Conservation (phyloP, 2,797 vertebrate genomes). For the Oreortyx pictus region DNA sequence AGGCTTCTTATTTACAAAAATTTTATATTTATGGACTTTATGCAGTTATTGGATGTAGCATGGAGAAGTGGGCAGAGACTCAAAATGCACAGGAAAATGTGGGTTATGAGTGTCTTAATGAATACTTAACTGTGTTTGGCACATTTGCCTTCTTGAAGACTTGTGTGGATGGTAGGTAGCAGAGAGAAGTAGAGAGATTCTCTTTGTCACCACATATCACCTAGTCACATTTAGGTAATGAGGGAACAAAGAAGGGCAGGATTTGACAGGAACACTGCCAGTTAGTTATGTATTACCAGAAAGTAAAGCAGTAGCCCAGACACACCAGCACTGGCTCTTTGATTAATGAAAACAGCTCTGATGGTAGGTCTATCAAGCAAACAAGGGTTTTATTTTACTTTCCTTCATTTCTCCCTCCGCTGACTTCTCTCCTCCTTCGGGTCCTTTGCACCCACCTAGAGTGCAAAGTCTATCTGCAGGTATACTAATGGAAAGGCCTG, state of each 20-base stretch:
- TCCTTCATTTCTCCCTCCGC: not conserved
- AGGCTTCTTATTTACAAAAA: fast-evolving
- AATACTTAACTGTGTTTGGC: not conserved
- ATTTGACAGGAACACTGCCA: not conserved
- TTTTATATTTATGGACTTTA: not conserved
- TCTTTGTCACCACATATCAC: not conserved
- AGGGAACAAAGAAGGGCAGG: not conserved
- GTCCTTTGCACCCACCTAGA: too few relatives aligned
- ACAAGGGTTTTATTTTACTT: not conserved
- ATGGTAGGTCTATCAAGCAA: not conserved
- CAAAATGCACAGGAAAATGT: not conserved
- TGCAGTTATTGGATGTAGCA: not conserved
- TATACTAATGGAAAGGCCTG: not conserved
- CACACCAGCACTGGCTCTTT: not conserved
- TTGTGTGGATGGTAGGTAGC: not conserved
- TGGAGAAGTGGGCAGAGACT: not conserved
- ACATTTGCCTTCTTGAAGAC: not conserved
- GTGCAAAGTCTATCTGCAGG: not conserved
- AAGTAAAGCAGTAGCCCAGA: not conserved
- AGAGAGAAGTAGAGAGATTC: not conserved
- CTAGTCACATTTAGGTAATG: not conserved
- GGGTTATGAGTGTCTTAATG: not conserved
- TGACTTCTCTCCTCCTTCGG: not conserved
- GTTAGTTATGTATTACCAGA: not conserved
- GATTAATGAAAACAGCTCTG: not conserved